Percentiles rank a stretch among this genome's conserved stretches.
phyloP scores from a whole-genome alignment of 2,113 vertebrate species.

The Serilophus lunatus region DNA sequence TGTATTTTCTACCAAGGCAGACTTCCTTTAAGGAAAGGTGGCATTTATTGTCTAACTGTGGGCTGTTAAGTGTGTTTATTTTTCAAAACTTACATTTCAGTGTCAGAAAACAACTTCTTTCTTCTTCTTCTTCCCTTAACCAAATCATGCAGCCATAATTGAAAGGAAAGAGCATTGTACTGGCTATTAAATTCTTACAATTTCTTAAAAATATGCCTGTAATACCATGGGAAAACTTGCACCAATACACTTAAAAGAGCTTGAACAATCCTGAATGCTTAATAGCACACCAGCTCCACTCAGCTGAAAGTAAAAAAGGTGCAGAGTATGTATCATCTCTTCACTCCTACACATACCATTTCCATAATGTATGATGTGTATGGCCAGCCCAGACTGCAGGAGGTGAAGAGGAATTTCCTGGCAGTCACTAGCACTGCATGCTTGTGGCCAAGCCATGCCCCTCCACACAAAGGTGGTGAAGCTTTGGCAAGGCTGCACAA shows the following conservation, averaged over 20 bases:
- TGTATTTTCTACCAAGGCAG: conserved; percentile 1
- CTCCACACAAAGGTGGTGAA: not conserved
- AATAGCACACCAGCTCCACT: not conserved
- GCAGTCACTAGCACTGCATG: fast-evolving
- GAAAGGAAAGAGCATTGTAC: not conserved
- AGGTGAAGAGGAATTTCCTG: not conserved
- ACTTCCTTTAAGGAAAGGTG: not conserved
- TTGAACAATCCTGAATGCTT: not conserved
- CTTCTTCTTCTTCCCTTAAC: not conserved
- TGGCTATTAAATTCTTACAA: not conserved
- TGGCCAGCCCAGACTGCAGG: not conserved
- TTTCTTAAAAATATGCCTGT: not conserved
- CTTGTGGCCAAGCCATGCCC: not conserved
- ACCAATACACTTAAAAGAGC: not conserved
- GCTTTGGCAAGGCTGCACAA: not conserved
- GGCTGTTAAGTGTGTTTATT: not conserved
- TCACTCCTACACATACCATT: not conserved
- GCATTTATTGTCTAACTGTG: not conserved
- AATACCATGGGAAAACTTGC: not conserved
- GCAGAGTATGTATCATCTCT: not conserved
- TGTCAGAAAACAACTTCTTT: not conserved
- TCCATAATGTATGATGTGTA: not conserved
- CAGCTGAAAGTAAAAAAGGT: not conserved
- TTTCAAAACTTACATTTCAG: not conserved
- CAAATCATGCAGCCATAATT: not conserved